Base-by-base conservation (phyloP, 2,888 invertebrate genomes). In the Pachymerium ferrugineum region DNA sequence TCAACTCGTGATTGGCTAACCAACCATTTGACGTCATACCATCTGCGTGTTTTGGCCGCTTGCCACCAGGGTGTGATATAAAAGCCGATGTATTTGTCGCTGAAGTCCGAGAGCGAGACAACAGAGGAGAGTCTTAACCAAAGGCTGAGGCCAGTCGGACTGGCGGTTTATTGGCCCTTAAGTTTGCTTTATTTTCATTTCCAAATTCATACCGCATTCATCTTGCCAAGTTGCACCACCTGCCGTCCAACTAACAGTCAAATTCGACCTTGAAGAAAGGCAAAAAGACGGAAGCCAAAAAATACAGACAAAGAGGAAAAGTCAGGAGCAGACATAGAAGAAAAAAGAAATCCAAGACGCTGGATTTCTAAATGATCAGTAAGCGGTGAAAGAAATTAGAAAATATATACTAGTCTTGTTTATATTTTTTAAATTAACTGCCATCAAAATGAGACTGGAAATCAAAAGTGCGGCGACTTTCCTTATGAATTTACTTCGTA, bases 381-480 rank as follows among this genome's bases (percentile, higher is more conserved):
- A 47, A 47, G 47, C 47, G 47, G 47, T 47, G 47, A 47, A 22
- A 47, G 47, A 47, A 19, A 47, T 22, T 47, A 47, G 22, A 47
- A 38, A 38, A 38, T n/a, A n/a, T n/a, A 38, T 4, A 16, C 47
- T 47, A 47, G 47, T 47, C 47, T 47, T 47, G 22, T 47, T 47
- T 47, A 19, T 47, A 47, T 22, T 14, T 5, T 22, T 19, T 22
- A 47, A n/a, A 47, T n/a, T n/a, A n/a, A n/a, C n/a, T 47, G 47
- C 47, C 47, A 47, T 47, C 16, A 47, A 74, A 28, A 86, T 86
- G 86, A 84, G 83, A 79, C 78, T 83, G 77, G 86, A 86, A 81
- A 84, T 86, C 71, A 82, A 83, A 75, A 85, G 84, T 73, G 86
- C 85, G 73, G 83, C 84, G 77, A 83, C 84, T 78, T 86, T 86